phyloP scores from a whole-genome alignment of 2,113 vertebrate genomes.

The Xerus inauris region DNA sequence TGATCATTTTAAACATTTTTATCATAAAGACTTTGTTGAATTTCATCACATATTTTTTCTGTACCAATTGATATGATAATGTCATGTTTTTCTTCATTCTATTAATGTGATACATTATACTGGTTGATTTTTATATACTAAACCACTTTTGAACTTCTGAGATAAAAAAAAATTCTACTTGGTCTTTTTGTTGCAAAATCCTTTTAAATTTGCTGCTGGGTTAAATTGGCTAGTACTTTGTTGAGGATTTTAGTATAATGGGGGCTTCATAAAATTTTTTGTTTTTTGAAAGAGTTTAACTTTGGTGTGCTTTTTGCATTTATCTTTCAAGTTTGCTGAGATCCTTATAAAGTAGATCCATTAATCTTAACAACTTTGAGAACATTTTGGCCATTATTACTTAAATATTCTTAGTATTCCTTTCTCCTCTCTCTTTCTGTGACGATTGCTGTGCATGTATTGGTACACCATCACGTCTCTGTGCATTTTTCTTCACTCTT shows the following conservation, averaged over 20 bases:
- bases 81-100: background rate
- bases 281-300: background rate
- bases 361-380: background rate
- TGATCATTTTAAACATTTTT: too few species aligned
- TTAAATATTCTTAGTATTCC: background rate
- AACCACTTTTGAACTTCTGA: background rate
- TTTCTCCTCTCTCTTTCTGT: background rate
- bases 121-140: background rate
- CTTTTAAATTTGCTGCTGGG: background rate
- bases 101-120: background rate
- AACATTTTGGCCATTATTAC: background rate
- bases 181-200: background rate
- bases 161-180: background rate
- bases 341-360: background rate
- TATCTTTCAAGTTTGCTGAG: background rate
- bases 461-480: background rate
- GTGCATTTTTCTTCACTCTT: background rate
- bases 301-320: background rate
- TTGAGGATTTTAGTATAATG: background rate
- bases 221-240: background rate
- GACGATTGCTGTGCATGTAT: background rate
- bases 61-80: background rate
- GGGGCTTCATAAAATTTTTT: background rate
- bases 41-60: background rate
- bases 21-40: background rate